Evolutionary conservation across 2,113 vertebrate species (phyloP).

Genomic region (Pyxicephalus adspersus): DNA sequence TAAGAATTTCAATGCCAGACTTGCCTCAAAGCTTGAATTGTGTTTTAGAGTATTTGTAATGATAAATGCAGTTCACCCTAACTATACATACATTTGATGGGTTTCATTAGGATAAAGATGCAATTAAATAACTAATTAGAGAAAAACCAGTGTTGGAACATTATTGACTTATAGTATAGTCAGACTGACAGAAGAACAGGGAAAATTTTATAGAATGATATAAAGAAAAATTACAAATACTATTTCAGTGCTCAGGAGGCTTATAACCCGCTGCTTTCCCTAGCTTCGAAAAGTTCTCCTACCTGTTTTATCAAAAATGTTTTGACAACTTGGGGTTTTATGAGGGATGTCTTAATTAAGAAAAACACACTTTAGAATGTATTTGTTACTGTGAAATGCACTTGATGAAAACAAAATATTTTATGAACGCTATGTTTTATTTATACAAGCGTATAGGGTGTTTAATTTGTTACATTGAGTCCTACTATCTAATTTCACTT

Average conservation of each 20-base stretch:
- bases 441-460: neutral
- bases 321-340: conserved; percentile 20
- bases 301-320: neutral
- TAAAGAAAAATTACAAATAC: conserved; percentile 25
- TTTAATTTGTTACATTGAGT: no score
- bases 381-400: no score
- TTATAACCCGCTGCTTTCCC: conserved; percentile 3
- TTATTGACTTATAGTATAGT: conserved; percentile 12
- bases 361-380: conserved; percentile 1
- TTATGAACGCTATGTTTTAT: neutral
- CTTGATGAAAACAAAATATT: neutral
- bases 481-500: no score
- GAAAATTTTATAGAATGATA: conserved; percentile 16
- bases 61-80: neutral
- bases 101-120: conserved; percentile 26
- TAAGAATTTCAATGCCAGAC: no score
- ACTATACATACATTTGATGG: neutral
- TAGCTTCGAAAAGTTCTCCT: conserved; percentile 1
- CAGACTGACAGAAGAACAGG: conserved; percentile 13
- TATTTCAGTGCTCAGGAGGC: conserved; percentile 23
- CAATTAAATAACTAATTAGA: conserved; percentile 40
- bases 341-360: conserved; percentile 13
- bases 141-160: neutral
- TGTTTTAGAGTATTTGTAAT: neutral
- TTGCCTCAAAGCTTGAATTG: no score